Evolutionary conservation across 2,797 vertebrate genomes (phyloP), one percentile per base, ranked within the genome.

Genomic region (Enteromius unitaeniatus): DNA sequence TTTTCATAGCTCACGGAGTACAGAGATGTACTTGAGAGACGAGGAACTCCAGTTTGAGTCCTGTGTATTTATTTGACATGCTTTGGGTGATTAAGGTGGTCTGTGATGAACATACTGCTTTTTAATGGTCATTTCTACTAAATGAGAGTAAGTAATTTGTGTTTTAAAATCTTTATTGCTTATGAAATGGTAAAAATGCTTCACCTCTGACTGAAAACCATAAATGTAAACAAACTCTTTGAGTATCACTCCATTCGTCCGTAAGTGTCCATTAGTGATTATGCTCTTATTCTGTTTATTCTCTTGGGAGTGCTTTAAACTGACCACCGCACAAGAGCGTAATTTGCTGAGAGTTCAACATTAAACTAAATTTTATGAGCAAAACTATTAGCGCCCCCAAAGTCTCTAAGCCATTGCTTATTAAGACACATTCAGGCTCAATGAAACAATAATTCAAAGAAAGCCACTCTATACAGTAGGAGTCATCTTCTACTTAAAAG

Each of bases 221-320:
- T 45, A 11, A 77, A 42, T 45, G 55, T 14, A 77, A 62, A 62
- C 40, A 42, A 62, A 77, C 75, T 40, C 6, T 55, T 21, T 51
- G 70, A 21, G 15, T 21, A 34, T 74, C 53, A 26, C 31, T 76
- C 11, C 74, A 62, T 21, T 26, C 42, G 9, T 69, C 78, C 47
- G 23, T 23, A 74, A 34, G 53, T 77, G 53, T 60, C 31, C 37
- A 62, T 64, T 78, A 78, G 58, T 37, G 72, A 74, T 37, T 53
- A 74, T 53, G 6, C 58, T 40, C 28, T 78, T 62, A 42, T 19
- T 62, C 23, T 31, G 37, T 77, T 26, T 51, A 14, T 53, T 53
- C 28, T 23, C 9, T 26, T 8, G 6, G 17, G n/a, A 31, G 55
- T 26, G 40, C 40, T 28, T 74, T 74, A 53, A 74, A 64, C 75